Evolutionary conservation across 1,140 invertebrate species (phyloP).

Genomic region (Megathymus violae): DNA sequence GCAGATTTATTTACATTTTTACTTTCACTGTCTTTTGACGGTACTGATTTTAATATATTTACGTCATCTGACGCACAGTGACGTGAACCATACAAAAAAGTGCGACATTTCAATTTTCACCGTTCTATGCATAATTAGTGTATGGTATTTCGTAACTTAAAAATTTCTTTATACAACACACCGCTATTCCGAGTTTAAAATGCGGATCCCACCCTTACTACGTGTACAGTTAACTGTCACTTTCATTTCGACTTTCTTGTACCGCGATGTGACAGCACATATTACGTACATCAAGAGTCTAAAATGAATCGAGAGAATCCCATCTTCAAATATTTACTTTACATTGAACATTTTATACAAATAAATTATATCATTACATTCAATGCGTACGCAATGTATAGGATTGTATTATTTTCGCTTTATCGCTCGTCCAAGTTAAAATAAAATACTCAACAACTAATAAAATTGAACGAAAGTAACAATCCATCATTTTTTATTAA

Average conservation of each 20-base stretch:
- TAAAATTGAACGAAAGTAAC: conserved; percentile 36
- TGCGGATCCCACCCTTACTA: conserved; percentile 47
- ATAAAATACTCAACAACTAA: conserved; percentile 25
- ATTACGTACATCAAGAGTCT: conserved; percentile 51
- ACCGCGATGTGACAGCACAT: conserved; percentile 47
- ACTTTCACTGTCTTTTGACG: conserved; percentile 58
- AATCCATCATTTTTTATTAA: conserved; percentile 33
- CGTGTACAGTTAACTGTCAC: conserved; percentile 49
- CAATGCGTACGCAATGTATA: not conserved
- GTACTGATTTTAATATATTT: conserved; percentile 31
- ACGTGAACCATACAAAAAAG: conserved; percentile 35
- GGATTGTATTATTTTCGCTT: not conserved
- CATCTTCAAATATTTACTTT: not conserved
- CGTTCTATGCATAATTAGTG: not conserved
- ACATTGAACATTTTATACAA: not conserved
- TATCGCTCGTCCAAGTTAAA: not conserved
- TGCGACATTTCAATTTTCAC: conserved; percentile 34
- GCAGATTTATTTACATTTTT: conserved; percentile 63
- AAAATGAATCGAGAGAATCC: conserved; percentile 12
- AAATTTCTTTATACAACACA: not conserved
- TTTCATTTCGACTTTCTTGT: conserved; percentile 62
- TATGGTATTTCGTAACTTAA: conserved; percentile 21
- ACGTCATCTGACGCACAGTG: conserved; percentile 41
- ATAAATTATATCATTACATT: not conserved
- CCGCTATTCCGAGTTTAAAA: conserved; percentile 44